Evolutionary conservation across 1,140 invertebrate species (phyloP).

Genomic region (Tribolium madens): DNA sequence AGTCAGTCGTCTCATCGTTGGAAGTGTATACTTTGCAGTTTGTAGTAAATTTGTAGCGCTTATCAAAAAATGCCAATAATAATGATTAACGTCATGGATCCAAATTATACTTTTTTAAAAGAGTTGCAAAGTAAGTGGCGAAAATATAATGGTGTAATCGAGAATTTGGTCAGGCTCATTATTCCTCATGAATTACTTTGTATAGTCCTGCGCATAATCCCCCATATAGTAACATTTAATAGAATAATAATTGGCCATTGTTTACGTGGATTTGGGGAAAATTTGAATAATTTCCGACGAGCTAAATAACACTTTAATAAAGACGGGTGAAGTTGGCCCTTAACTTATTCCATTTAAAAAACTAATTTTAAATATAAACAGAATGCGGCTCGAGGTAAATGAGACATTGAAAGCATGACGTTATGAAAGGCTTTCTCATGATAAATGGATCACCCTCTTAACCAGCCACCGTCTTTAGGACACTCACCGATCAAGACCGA

Average conservation of each 20-base stretch:
- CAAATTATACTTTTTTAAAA: too few relatives aligned
- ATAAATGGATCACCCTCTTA: constrained; percentile 24
- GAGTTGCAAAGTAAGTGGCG: too few relatives aligned
- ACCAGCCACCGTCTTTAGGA: constrained; percentile 2
- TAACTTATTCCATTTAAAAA: constrained; percentile 14
- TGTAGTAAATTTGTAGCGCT: too few relatives aligned
- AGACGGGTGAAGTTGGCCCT: neutral
- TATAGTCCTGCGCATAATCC: constrained; percentile 15
- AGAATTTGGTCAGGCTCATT: too few relatives aligned
- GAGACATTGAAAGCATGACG: constrained; percentile 8
- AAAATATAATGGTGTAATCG: too few relatives aligned
- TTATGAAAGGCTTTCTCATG: constrained; percentile 22
- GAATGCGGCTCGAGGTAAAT: constrained; percentile 24
- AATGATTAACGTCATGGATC: too few relatives aligned
- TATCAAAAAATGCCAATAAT: too few relatives aligned
- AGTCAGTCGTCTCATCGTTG: too few relatives aligned
- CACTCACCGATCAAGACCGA: neutral
- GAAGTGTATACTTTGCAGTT: too few relatives aligned
- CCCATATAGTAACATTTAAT: constrained; percentile 17
- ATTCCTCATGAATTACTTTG: too few relatives aligned
- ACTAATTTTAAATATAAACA: constrained; percentile 38
- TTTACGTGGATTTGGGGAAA: neutral
- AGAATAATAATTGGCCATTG: constrained; percentile 28
- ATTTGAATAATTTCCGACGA: constrained; percentile 10
- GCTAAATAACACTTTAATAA: constrained; percentile 11